Percentiles rank a stretch among this genome's conserved stretches.
Evolutionary conservation across 2,888 invertebrate species (phyloP).

Genomic region (Aquatica leii): DNA sequence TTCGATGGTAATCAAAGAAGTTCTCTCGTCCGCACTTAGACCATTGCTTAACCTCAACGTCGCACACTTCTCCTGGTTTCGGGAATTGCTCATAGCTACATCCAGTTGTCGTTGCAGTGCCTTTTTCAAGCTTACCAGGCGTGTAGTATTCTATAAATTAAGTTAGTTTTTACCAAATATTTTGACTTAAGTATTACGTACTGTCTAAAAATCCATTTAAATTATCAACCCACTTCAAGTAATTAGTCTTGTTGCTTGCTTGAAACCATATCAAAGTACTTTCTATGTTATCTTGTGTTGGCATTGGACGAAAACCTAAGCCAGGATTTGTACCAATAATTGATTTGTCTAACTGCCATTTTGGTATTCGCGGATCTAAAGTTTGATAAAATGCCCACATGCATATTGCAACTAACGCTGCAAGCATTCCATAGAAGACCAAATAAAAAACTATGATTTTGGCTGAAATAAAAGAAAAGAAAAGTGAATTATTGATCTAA

Average conservation of each 20-base stretch:
- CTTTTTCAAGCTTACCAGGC: constrained; percentile 58
- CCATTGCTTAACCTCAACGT: constrained; percentile 84
- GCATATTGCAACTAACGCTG: constrained; percentile 92
- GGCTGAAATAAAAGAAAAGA: constrained; percentile 66
- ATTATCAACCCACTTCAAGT: constrained; percentile 80
- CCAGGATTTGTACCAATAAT: constrained; percentile 97
- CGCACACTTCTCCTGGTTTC: constrained; percentile 77
- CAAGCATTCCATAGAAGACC: constrained; percentile 90
- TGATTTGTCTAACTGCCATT: constrained; percentile 85
- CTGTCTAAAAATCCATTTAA: constrained; percentile 80
- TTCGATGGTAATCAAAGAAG: constrained; percentile 89
- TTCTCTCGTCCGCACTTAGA: constrained; percentile 84
- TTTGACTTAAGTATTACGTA: constrained; percentile 59
- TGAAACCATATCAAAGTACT: constrained; percentile 97
- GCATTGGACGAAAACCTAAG: constrained; percentile 93
- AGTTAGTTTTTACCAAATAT: not conserved
- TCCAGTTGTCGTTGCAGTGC: constrained; percentile 56
- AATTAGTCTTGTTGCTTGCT: constrained; percentile 79
- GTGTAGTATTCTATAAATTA: constrained; percentile 57
- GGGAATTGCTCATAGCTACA: constrained; percentile 56
- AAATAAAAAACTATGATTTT: constrained; percentile 96
- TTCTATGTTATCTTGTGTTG: constrained; percentile 84
- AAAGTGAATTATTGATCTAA: not conserved
- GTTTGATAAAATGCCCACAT: constrained; percentile 95
- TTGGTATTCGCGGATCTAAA: constrained; percentile 86